Conservation (phyloP, 1,140 invertebrate genomes). For the Drosophila arizonae region DNA sequence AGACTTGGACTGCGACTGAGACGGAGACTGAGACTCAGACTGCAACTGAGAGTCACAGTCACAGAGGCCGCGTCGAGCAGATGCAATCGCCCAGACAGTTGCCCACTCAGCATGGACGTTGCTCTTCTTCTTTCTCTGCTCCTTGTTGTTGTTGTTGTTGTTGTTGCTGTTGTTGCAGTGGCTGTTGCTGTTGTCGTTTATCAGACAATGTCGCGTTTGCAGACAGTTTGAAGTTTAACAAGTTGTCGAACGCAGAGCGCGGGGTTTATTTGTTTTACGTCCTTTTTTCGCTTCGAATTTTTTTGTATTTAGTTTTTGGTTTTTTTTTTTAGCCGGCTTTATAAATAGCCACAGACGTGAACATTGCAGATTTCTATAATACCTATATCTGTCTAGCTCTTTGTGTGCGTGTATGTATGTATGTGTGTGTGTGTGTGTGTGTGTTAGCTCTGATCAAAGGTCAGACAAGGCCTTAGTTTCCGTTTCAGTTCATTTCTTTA, state of each 20-base stretch:
- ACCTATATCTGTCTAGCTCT: background rate
- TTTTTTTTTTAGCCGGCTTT: slow-evolving; percentile 40
- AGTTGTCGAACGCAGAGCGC: slow-evolving; percentile 62
- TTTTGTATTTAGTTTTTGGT: slow-evolving; percentile 5
- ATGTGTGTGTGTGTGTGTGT: background rate
- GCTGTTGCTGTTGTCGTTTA: slow-evolving; percentile 52
- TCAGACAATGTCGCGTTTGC: slow-evolving; percentile 70
- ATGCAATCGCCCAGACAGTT: slow-evolving; percentile 64
- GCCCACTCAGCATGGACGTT: slow-evolving; percentile 58
- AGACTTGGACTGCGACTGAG: slow-evolving; percentile 4
- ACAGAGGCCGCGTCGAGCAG: slow-evolving; percentile 28
- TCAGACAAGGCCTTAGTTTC: slow-evolving; percentile 41
- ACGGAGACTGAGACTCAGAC: slow-evolving; percentile 8
- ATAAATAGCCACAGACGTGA: slow-evolving; percentile 53
- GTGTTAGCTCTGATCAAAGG: slow-evolving; percentile 38
- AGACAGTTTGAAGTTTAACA: slow-evolving; percentile 77
- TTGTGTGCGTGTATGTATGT: background rate
- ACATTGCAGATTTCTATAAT: slow-evolving; percentile 30
- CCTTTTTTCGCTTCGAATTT: slow-evolving; percentile 28
- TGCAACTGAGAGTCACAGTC: slow-evolving; percentile 13
- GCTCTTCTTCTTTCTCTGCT: slow-evolving; percentile 20
- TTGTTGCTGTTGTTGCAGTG: slow-evolving; percentile 16
- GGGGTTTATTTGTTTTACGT: slow-evolving; percentile 50
- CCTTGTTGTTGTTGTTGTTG: slow-evolving; percentile 2
- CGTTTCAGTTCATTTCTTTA: slow-evolving; percentile 24